Evolutionary conservation across 2,888 invertebrate genomes (phyloP).

Genomic region (Meghimatium bilineatum): DNA sequence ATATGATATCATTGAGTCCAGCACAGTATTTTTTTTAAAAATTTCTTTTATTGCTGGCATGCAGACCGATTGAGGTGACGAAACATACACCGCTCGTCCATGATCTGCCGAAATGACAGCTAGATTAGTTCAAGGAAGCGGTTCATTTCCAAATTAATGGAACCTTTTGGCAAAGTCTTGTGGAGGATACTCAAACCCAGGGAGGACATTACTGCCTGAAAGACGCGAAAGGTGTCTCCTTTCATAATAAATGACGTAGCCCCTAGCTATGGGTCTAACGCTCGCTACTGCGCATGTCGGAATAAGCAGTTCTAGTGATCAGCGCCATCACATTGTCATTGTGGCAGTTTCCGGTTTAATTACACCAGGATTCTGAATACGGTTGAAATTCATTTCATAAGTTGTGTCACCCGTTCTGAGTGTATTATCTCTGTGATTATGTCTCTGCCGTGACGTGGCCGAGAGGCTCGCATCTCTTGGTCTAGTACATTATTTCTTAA

Average conservation of each 20-base stretch:
- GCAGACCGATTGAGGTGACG: conserved; percentile 24
- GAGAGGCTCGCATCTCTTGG: no score
- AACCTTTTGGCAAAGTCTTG: conserved; percentile 39
- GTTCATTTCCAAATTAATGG: conserved; percentile 46
- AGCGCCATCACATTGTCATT: not conserved
- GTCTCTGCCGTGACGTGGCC: no score
- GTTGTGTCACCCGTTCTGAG: not conserved
- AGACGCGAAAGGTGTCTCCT: conserved; percentile 32
- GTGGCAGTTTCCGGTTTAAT: conserved; percentile 8
- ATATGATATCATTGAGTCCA: conserved; percentile 37
- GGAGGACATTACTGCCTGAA: conserved; percentile 35
- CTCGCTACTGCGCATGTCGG: conserved; percentile 13
- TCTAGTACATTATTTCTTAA: no score
- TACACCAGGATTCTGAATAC: not conserved
- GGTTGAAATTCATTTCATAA: not conserved
- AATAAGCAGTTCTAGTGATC: not conserved
- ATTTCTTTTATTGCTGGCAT: conserved; percentile 15
- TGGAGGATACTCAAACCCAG: conserved; percentile 1
- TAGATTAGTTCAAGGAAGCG: conserved; percentile 32
- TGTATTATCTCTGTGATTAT: not conserved
- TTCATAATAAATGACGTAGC: conserved; percentile 46
- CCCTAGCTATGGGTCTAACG: conserved; percentile 17
- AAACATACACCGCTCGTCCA: conserved; percentile 27
- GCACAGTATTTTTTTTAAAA: no score
- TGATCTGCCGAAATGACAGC: conserved; percentile 30